These are phyloP conservation scores for Mimumesa dahlbomi DNA, from an alignment of 2,888 invertebrate species.

Conservation along the genomic window DNA sequence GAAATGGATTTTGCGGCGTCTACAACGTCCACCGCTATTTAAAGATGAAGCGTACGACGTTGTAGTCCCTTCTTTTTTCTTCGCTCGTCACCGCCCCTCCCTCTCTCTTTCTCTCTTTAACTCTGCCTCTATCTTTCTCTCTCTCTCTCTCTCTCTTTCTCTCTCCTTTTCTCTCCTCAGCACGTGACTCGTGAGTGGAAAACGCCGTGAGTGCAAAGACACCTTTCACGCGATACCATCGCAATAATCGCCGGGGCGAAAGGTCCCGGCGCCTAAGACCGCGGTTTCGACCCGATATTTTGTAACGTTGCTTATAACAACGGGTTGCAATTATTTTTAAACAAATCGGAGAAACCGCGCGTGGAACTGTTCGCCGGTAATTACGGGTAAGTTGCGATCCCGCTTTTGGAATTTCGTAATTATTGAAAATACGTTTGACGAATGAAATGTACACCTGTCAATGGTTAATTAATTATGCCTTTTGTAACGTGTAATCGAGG, in stretches of 20 bases:
- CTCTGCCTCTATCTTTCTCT: too few species aligned
- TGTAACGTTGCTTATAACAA: slow-evolving; percentile 50
- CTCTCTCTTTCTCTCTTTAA: slow-evolving; percentile 37
- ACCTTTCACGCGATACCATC: slow-evolving; percentile 73
- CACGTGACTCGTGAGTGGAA: slow-evolving; percentile 67
- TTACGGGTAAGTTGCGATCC: too few species aligned
- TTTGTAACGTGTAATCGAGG: too few species aligned
- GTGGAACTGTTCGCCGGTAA: too few species aligned
- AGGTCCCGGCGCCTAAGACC: slow-evolving; percentile 55
- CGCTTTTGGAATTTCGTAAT: too few species aligned
- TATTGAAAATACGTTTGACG: too few species aligned
- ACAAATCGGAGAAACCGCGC: too few species aligned
- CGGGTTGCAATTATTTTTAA: slow-evolving; percentile 49
- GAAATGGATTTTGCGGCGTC: slow-evolving; percentile 66
- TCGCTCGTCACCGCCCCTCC: slow-evolving; percentile 44
- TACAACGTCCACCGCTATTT: slow-evolving; percentile 63
- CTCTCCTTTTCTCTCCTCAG: slow-evolving; percentile 50
- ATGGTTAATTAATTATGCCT: too few species aligned
- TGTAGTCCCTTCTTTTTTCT: slow-evolving; percentile 49
- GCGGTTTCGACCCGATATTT: slow-evolving; percentile 38
- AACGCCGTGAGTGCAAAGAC: slow-evolving; percentile 72
- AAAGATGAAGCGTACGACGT: slow-evolving; percentile 59
- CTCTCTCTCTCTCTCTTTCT: slow-evolving; percentile 39
- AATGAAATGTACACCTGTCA: too few species aligned
- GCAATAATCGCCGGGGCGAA: slow-evolving; percentile 60